These are phyloP conservation scores for Oryzaephilus surinamensis DNA, from an alignment of 1,140 invertebrate species.

Conservation along the genomic window DNA sequence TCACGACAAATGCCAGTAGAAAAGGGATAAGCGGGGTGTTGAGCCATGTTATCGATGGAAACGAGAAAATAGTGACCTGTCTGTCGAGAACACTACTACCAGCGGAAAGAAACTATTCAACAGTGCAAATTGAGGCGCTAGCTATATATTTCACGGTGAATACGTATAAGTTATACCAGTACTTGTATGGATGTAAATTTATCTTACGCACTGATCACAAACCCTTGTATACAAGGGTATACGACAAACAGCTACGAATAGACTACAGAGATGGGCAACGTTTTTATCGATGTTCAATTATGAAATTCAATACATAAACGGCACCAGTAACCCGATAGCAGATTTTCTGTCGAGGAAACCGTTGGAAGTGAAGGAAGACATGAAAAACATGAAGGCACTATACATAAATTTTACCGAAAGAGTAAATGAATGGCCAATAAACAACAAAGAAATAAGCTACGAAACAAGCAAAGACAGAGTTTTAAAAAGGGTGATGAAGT, in stretches of 20 bases:
- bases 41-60: constrained; percentile 23
- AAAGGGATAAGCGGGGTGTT: constrained; percentile 25
- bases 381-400: too few relatives aligned
- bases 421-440: too few relatives aligned
- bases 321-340: not conserved
- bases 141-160: too few relatives aligned
- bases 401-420: too few relatives aligned
- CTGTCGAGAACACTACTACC: constrained; percentile 36
- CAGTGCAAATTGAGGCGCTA: too few relatives aligned
- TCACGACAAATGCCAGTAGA: constrained; percentile 22
- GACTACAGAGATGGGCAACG: constrained; percentile 32
- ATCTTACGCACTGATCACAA: constrained; percentile 44
- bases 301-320: constrained; percentile 25
- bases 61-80: constrained; percentile 36
- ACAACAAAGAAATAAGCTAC: too few relatives aligned
- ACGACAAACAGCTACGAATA: constrained; percentile 22
- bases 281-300: too few relatives aligned
- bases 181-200: too few relatives aligned
- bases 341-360: constrained; percentile 8
- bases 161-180: too few relatives aligned
- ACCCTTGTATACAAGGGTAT: constrained; percentile 35
- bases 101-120: constrained; percentile 37
- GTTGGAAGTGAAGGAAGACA: too few relatives aligned
- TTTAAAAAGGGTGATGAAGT: too few relatives aligned
- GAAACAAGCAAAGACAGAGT: too few relatives aligned